Base-by-base conservation (phyloP, 1,140 invertebrate species). In the Gonioctena quinquepunctata region DNA sequence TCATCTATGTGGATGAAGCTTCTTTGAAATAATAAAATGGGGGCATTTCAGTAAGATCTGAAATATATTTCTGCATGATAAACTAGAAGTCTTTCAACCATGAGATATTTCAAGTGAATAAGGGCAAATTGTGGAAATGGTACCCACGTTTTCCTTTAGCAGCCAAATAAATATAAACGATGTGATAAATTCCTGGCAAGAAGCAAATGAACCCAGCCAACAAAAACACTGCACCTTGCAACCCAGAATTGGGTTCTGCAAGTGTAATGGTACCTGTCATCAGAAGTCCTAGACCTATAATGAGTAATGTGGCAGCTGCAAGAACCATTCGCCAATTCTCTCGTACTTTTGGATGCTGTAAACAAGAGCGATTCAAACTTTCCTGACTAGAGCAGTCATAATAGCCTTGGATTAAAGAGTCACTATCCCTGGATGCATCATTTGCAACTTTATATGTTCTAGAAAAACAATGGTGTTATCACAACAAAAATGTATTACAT, bases 291-390 rank as follows among this genome's bases (percentile, higher is more conserved):
- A 91, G 86, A 76, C 93, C 93, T 16, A 94, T 89, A 19, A 94
- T 79, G 1, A 94, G 85, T 26, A 94, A 84, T 59, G 90, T 88
- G 69, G 93, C 89, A 5, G 93, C 92, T 25, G 91, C 92, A 70
- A 92, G 85, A 3, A 95, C 92, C 73, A 93, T 92, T 80, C 92
- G 90, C 93, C 93, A 94, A 80, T 95, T 94, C 80, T 95, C 92
- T 73, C 88, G 83, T 22, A 94, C 90, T 84, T 94, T 93, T 1
- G 93, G 93, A 83, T 94, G 93, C 50, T 89, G 88, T 86, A 92
- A 93, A 86, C 93, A 94, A 69, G 91, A 89, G 80, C 83, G 82
- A 68, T 81, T 86, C 21, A 86, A 83, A 69, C 88, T 87, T 73
- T 89, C 88, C 66, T 86, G 86, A 63, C 81, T 83, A 27, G 87